phyloP scores from a whole-genome alignment of 2,888 invertebrate species.

The Leptinotarsa rubiginosa region DNA sequence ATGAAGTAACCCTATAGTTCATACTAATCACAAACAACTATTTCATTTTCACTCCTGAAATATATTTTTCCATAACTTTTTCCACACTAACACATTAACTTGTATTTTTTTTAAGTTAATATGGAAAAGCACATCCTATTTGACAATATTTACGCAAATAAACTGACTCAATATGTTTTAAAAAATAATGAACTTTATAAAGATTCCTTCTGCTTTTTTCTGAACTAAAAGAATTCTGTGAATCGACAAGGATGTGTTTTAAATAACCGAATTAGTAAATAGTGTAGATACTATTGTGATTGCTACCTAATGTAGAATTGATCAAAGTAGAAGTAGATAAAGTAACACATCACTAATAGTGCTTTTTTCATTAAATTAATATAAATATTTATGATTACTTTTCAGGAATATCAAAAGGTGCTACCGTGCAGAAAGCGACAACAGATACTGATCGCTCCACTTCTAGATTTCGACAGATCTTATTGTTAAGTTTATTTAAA shows the following conservation, averaged over 20 bases:
- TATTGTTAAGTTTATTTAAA: conserved; percentile 42
- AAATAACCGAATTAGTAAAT: conserved; percentile 15
- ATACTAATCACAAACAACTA: neutral
- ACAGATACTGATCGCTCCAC: conserved; percentile 47
- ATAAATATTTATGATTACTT: conserved; percentile 42
- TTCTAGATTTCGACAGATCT: conserved; percentile 9
- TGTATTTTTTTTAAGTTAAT: neutral
- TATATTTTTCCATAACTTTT: neutral
- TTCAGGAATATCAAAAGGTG: conserved; percentile 62
- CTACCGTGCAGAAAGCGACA: conserved; percentile 54
- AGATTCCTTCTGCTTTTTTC: too few species aligned
- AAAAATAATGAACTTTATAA: too few species aligned
- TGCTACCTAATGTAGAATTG: conserved; percentile 50
- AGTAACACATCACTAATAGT: conserved; percentile 31
- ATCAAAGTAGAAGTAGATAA: conserved; percentile 38
- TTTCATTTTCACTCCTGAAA: neutral
- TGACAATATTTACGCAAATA: neutral
- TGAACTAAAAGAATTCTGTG: neutral
- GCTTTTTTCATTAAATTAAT: conserved; percentile 17
- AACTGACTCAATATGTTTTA: neutral
- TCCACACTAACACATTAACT: neutral
- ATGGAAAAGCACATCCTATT: neutral
- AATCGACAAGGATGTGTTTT: conserved; percentile 23
- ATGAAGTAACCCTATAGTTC: neutral
- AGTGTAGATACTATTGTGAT: conserved; percentile 51